Evolutionary conservation across 2,797 vertebrate genomes (phyloP), one percentile per base, ranked within the genome.

Genomic region (Carapus acus): DNA sequence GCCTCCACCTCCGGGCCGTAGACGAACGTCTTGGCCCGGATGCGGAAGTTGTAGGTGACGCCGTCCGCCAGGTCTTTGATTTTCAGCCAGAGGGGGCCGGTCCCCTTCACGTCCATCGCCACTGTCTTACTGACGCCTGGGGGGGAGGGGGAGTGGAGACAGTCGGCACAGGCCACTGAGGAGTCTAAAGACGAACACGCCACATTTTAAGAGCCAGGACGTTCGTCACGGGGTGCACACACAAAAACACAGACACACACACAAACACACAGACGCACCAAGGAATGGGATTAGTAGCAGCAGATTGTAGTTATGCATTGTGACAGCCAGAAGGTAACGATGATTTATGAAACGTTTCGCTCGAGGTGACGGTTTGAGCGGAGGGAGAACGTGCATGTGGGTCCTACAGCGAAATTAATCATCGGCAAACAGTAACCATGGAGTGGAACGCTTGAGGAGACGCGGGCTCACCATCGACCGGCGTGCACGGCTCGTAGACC

Each of bases 101-200:
- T 87, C 8, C 91, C 94, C 82, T 94, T 97, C 85, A 98, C 94
- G 0, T 98, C 96, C 85, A 98, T 93, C 0, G 93, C 97, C 60
- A 98, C 95, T 0, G 94, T 96, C 88, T 96, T 97, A 88, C 96
- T 98, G 78, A 98, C 91, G 1, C 96, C 96, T 95, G 89, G 19
- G 43, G 83, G 84, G 80, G 83, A 86, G 78, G 82, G 82, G 83
- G 83, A 88, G 85, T 84, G 81, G 56, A 83, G 85, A 86, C 86
- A 88, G 74, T 88, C 85, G 83, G 72, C 81, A 87, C 84, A 89
- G 82, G 83, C 84, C 87, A 85, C 82, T 76, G 86, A 89, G 57
- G 85, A 82, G 56, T 81, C 85, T 86, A 62, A n/a, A n/a, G 78
- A 83, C 71, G 80, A 75, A 87, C 82, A 83, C 71, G 83, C 63